Evolutionary conservation across 2,113 vertebrate species (phyloP).

Genomic region (Cynoglossus semilaevis): DNA sequence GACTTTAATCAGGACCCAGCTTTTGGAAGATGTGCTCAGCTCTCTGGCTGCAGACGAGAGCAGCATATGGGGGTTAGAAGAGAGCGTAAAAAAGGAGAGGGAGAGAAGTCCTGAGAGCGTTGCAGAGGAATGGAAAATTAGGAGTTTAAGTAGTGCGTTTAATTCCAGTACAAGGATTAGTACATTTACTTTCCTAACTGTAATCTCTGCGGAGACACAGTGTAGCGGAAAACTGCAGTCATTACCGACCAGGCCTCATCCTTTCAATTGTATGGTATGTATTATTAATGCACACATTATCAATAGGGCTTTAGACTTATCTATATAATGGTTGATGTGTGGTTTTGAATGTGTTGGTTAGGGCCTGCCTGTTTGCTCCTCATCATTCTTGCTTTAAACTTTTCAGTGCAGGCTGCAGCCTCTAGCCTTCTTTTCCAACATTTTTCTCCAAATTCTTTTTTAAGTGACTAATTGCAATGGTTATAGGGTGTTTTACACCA

Average conservation of each 20-base stretch:
- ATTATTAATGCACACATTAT: constrained; percentile 68
- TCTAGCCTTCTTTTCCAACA: constrained; percentile 2
- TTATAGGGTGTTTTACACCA: constrained; percentile 22
- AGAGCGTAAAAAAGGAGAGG: constrained; percentile 1
- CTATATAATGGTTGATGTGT: constrained; percentile 32
- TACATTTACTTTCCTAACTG: constrained; percentile 46
- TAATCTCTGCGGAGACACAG: constrained; percentile 52
- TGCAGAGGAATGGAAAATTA: constrained; percentile 27
- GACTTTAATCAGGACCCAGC: constrained; percentile 52
- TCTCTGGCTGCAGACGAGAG: constrained; percentile 42
- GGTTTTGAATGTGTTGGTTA: constrained; percentile 47
- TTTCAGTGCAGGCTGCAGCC: constrained; percentile 13
- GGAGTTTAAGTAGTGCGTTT: constrained; percentile 51
- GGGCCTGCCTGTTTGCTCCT: constrained; percentile 8
- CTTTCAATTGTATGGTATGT: constrained; percentile 30
- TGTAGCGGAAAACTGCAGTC: constrained; percentile 43
- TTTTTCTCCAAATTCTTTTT: constrained; percentile 2
- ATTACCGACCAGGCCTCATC: constrained; percentile 44
- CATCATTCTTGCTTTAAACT: constrained; percentile 29
- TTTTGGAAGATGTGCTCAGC: constrained; percentile 32
- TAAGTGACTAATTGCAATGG: constrained; percentile 25
- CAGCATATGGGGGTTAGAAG: constrained; percentile 3
- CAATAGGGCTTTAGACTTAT: constrained; percentile 46
- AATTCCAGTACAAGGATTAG: constrained; percentile 56
- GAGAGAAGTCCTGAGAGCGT: constrained; percentile 16